These are phyloP conservation scores for Coracopsis vasa DNA, from an alignment of 2,113 vertebrate genomes.

Conservation along the genomic window DNA sequence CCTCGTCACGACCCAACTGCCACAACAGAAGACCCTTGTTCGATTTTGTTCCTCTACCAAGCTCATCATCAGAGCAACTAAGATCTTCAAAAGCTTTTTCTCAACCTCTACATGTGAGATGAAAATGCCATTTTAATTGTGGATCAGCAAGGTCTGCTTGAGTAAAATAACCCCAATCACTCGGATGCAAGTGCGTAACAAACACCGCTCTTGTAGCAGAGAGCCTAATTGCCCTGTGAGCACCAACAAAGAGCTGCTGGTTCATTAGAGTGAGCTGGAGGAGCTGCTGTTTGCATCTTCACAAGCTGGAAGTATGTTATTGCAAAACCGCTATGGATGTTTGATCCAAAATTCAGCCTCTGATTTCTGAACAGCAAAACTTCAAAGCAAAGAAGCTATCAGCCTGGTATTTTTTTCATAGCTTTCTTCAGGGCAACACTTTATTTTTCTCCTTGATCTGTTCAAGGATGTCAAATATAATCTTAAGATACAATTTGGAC, in stretches of 20 bases:
- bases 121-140: constrained; percentile 30
- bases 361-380: constrained; percentile 27
- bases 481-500: background rate
- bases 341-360: constrained; percentile 29
- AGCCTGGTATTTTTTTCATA: background rate
- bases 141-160: background rate
- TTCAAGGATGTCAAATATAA: background rate
- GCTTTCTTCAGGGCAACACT: constrained; percentile 3
- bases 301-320: background rate
- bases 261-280: constrained; percentile 13
- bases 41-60: constrained; percentile 1
- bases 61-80: background rate
- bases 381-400: constrained; percentile 12
- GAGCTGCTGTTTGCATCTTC: constrained; percentile 5
- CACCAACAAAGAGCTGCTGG: background rate
- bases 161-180: constrained; percentile 2
- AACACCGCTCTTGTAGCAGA: background rate
- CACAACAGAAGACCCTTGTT: background rate
- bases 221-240: constrained; percentile 20
- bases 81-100: constrained; percentile 18
- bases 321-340: background rate
- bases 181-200: background rate
- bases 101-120: background rate
- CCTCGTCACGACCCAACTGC: background rate
- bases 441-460: constrained; percentile 10